Evolutionary conservation across 2,888 invertebrate species (phyloP).

Genomic region (Apodemia zela): DNA sequence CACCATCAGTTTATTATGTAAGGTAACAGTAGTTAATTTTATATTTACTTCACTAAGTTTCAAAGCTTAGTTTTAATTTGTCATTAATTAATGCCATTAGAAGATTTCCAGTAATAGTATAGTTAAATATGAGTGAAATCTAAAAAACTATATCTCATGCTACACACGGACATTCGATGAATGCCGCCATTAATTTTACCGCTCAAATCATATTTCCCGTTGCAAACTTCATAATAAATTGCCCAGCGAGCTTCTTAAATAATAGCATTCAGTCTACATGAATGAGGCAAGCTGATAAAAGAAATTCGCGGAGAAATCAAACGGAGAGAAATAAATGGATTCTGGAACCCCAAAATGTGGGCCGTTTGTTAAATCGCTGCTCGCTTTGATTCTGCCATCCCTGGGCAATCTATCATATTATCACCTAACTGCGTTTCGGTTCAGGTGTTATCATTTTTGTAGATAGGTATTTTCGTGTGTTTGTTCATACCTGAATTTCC

Average conservation of each 20-base stretch:
- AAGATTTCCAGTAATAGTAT: too few relatives aligned
- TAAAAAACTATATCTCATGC: neutral
- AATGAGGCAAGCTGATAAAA: slow-evolving; percentile 57
- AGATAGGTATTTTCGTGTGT: too few relatives aligned
- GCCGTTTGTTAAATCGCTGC: slow-evolving; percentile 44
- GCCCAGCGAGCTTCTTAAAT: slow-evolving; percentile 35
- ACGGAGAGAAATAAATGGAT: slow-evolving; percentile 54
- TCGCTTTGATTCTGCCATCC: slow-evolving; percentile 39
- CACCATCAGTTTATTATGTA: too few relatives aligned
- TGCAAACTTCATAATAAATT: slow-evolving; percentile 38
- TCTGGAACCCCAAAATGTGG: slow-evolving; percentile 34
- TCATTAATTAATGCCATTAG: too few relatives aligned
- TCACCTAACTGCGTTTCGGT: neutral
- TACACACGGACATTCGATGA: slow-evolving; percentile 22
- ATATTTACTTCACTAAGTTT: too few relatives aligned
- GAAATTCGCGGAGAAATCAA: slow-evolving; percentile 57
- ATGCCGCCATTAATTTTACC: slow-evolving; percentile 32
- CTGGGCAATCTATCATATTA: slow-evolving; percentile 5
- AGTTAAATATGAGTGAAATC: neutral
- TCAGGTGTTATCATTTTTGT: neutral
- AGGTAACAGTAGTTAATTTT: too few relatives aligned
- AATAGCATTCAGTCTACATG: slow-evolving; percentile 44
- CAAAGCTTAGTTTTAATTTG: too few relatives aligned
- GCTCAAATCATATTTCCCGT: slow-evolving; percentile 34
- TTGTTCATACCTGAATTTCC: too few relatives aligned